Conservation (phyloP, 2,888 invertebrate genomes). For the Liodrosophila aerea region DNA sequence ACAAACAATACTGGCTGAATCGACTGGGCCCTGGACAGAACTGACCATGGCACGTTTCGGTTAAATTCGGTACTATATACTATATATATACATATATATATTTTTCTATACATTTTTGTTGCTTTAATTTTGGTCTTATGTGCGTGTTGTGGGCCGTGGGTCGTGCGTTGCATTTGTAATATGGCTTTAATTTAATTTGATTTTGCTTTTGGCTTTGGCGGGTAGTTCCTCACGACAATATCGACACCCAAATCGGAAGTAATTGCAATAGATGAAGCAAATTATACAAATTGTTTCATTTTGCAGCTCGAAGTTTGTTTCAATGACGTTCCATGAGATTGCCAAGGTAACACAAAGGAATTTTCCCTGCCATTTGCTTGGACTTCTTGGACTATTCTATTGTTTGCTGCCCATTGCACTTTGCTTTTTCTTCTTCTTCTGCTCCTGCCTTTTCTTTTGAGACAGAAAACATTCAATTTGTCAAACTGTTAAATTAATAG, state of each 20-base stretch:
- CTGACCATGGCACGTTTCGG: constrained; percentile 58
- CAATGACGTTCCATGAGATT: too few relatives aligned
- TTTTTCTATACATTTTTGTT: constrained; percentile 2
- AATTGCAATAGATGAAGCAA: constrained; percentile 20
- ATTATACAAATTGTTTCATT: too few relatives aligned
- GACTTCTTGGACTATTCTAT: constrained; percentile 5
- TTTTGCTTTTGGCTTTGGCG: constrained; percentile 33
- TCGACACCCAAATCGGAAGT: constrained; percentile 62
- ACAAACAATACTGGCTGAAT: constrained; percentile 22
- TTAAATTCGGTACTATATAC: constrained; percentile 32
- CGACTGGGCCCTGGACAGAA: constrained; percentile 20
- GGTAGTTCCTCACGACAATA: not conserved
- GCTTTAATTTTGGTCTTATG: constrained; percentile 63
- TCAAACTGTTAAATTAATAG: constrained; percentile 65
- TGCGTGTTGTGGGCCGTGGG: constrained; percentile 40
- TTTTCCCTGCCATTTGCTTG: constrained; percentile 5
- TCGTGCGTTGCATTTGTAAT: constrained; percentile 67
- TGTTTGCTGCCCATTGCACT: constrained; percentile 1
- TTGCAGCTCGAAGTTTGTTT: not conserved
- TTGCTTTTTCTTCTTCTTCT: not conserved
- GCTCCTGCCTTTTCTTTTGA: not conserved
- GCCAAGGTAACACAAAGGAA: not conserved
- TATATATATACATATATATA: not conserved
- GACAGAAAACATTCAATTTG: constrained; percentile 67
- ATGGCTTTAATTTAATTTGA: constrained; percentile 6